Conservation (phyloP, 2,797 vertebrate genomes). For the Novumbra hubbsi region DNA sequence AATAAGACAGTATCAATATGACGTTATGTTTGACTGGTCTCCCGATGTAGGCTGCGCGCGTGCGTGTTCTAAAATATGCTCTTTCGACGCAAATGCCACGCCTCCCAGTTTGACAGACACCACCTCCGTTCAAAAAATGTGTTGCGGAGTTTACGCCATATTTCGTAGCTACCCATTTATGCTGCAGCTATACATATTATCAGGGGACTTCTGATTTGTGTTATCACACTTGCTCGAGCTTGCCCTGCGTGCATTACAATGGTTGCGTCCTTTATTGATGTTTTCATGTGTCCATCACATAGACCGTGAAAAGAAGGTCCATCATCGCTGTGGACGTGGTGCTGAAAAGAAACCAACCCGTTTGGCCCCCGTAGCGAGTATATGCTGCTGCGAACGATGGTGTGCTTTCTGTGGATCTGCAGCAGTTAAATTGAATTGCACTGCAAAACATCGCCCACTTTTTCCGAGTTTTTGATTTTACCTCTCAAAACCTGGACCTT, state of each 20-base stretch:
- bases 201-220: neutral
- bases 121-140: conserved; percentile 3
- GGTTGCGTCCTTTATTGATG: neutral
- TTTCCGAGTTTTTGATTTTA: neutral
- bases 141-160: conserved; percentile 25
- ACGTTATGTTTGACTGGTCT: neutral
- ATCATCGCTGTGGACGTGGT: neutral
- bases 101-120: neutral
- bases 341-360: conserved; percentile 2
- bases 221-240: neutral
- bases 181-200: neutral
- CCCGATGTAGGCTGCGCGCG: neutral
- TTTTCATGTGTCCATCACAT: neutral
- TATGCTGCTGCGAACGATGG: neutral
- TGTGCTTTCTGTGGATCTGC: conserved; percentile 14
- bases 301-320: neutral
- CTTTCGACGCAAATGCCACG: neutral
- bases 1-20: neutral
- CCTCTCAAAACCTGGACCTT: conserved; percentile 13
- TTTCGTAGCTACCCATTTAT: neutral
- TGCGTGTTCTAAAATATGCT: neutral
- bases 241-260: neutral
- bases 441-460: neutral
- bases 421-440: conserved; percentile 12
- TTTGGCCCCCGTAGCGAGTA: neutral